A percentile compares a stretch with the other conserved stretches of the same genome.
Conservation (phyloP, 2,797 vertebrate species). For the Meriones psammophilus region DNA sequence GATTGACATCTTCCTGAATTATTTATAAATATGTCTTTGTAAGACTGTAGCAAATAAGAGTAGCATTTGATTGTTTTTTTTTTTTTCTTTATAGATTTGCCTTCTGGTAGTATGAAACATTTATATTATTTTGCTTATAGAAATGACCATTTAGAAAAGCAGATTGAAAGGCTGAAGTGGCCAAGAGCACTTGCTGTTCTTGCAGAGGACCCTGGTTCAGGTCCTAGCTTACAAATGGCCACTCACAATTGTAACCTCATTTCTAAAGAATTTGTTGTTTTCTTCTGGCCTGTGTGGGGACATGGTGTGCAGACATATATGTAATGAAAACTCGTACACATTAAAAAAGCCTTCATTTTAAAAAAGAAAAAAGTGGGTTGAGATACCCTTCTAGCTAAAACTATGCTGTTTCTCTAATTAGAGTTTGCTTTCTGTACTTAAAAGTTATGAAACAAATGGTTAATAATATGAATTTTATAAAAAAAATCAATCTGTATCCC, state of each 20-base stretch:
- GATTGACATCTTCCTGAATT: slow-evolving; percentile 5
- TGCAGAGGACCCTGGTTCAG: background rate
- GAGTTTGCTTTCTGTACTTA: slow-evolving; percentile 51
- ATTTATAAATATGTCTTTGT: slow-evolving; percentile 24
- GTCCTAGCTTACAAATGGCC: too few relatives aligned
- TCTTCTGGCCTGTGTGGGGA: background rate
- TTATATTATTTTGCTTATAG: slow-evolving; percentile 52
- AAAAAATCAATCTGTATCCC: background rate
- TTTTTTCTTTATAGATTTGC: slow-evolving; percentile 34
- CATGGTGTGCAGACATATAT: background rate
- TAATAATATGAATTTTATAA: slow-evolving; percentile 60
- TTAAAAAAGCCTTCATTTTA: background rate
- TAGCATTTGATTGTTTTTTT: slow-evolving; percentile 34
- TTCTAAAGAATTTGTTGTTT: background rate
- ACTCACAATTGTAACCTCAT: background rate
- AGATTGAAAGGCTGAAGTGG: background rate
- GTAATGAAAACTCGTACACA: background rate
- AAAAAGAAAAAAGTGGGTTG: slow-evolving; percentile 25
- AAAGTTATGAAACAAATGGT: slow-evolving; percentile 16
- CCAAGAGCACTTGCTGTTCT: background rate
- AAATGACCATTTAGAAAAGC: slow-evolving; percentile 43
- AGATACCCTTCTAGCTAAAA: slow-evolving; percentile 23
- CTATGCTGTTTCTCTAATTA: slow-evolving; percentile 34
- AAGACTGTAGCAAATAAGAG: slow-evolving; percentile 4
- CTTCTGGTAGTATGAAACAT: slow-evolving; percentile 8